These are phyloP conservation scores for Falcunculus frontatus DNA, from an alignment of 2,113 vertebrate genomes.

Conservation along the genomic window DNA sequence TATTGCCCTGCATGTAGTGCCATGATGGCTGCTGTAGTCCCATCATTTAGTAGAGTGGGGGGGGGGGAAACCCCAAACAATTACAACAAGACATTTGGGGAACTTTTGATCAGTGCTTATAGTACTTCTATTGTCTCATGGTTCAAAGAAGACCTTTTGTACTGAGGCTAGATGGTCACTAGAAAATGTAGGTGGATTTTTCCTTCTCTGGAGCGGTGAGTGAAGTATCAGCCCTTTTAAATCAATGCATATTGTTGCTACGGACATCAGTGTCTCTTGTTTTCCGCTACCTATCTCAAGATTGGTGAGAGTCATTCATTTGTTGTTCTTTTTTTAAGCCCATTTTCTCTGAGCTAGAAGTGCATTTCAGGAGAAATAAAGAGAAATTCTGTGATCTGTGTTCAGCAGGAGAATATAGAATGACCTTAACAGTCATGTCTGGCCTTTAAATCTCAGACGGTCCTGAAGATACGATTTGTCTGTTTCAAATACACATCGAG, in stretches of 20 bases:
- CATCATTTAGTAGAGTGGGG: neutral
- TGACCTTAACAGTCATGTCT: neutral
- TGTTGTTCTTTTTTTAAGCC: neutral
- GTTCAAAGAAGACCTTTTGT: neutral
- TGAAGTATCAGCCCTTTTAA: neutral
- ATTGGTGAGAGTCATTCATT: neutral
- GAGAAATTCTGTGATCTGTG: neutral
- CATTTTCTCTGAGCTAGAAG: neutral
- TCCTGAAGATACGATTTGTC: neutral
- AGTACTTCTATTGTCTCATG: neutral
- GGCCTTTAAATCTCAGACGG: neutral
- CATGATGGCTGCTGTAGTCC: neutral
- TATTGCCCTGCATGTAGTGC: neutral
- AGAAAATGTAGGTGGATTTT: neutral
- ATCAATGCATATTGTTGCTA: neutral
- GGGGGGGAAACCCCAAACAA: rapidly evolving
- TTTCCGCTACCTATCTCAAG: neutral
- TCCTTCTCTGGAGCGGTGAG: neutral
- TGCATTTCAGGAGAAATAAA: neutral
- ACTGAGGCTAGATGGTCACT: neutral
- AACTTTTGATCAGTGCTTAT: neutral
- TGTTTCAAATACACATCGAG: neutral
- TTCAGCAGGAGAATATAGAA: neutral
- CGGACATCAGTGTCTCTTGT: neutral
- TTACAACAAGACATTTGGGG: neutral